phyloP scores from a whole-genome alignment of 2,113 vertebrate species.

The Falcunculus frontatus region DNA sequence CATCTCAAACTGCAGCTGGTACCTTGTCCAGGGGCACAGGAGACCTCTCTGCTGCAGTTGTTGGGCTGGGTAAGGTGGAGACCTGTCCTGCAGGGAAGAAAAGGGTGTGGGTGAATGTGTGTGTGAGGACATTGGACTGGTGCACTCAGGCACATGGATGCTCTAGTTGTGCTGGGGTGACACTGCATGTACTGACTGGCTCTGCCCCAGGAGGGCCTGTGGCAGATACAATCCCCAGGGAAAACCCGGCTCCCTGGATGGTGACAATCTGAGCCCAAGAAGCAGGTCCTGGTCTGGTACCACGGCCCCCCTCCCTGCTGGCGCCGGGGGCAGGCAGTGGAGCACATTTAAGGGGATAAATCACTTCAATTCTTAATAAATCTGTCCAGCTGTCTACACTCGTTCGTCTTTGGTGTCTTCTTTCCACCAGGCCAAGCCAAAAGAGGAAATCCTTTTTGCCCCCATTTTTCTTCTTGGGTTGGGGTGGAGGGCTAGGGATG shows the following conservation, averaged over 20 bases:
- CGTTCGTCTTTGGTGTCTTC: not conserved
- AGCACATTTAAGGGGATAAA: not conserved
- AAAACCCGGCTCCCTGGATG: not conserved
- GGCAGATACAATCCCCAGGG: not conserved
- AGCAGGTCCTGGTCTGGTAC: not conserved
- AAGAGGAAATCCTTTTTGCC: not conserved
- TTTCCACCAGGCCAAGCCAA: accelerated
- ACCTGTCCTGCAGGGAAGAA: not conserved
- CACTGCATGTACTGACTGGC: not conserved
- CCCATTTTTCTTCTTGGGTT: not conserved
- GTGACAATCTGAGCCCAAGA: slow-evolving; percentile 1
- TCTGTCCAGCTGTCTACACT: not conserved
- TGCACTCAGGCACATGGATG: not conserved
- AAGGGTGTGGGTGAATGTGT: not conserved
- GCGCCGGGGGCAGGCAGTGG: accelerated
- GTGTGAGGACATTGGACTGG: not conserved
- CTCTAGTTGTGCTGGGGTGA: not conserved
- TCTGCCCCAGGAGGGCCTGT: not conserved
- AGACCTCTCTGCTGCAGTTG: not conserved
- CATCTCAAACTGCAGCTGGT: not conserved
- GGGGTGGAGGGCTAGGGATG: not conserved
- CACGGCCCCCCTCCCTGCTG: not conserved
- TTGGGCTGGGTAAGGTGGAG: not conserved
- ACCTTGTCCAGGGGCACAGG: not conserved
- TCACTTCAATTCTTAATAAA: slow-evolving; percentile 33